These are phyloP conservation scores for Alloscopus bannaensis DNA, from an alignment of 2,888 invertebrate genomes.

Conservation along the genomic window DNA sequence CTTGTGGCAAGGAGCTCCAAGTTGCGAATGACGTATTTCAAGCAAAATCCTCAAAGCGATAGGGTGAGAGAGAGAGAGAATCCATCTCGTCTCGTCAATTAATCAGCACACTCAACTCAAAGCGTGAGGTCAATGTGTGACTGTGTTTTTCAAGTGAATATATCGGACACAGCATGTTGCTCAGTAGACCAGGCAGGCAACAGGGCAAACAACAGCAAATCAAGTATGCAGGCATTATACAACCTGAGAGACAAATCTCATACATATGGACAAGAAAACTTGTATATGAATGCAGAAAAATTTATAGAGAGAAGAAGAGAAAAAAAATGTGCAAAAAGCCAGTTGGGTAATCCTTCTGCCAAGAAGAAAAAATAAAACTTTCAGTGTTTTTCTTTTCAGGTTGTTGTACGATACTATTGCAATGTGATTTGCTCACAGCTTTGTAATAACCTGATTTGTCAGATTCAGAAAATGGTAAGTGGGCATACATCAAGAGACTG, in stretches of 20 bases:
- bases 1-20: neutral
- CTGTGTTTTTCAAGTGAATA: slow-evolving; percentile 30
- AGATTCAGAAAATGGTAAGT: slow-evolving; percentile 29
- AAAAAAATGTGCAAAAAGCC: slow-evolving; percentile 29
- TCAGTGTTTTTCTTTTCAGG: slow-evolving; percentile 34
- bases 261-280: too few species aligned
- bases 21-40: neutral
- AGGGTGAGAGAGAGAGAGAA: too few species aligned
- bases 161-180: slow-evolving; percentile 12
- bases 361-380: slow-evolving; percentile 37
- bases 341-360: slow-evolving; percentile 35
- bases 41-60: neutral
- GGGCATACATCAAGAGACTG: neutral
- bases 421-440: slow-evolving; percentile 30
- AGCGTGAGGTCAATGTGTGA: slow-evolving; percentile 42
- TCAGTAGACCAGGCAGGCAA: slow-evolving; percentile 1
- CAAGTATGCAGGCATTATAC: slow-evolving; percentile 3
- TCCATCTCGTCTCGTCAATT: neutral
- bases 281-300: too few species aligned
- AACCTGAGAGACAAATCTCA: too few species aligned
- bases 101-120: slow-evolving; percentile 13
- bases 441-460: slow-evolving; percentile 57
- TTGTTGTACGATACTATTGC: slow-evolving; percentile 19
- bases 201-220: slow-evolving; percentile 5
- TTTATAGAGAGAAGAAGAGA: too few species aligned